Conservation (phyloP, 2,888 invertebrate species). For the Cephus nigrinus region DNA sequence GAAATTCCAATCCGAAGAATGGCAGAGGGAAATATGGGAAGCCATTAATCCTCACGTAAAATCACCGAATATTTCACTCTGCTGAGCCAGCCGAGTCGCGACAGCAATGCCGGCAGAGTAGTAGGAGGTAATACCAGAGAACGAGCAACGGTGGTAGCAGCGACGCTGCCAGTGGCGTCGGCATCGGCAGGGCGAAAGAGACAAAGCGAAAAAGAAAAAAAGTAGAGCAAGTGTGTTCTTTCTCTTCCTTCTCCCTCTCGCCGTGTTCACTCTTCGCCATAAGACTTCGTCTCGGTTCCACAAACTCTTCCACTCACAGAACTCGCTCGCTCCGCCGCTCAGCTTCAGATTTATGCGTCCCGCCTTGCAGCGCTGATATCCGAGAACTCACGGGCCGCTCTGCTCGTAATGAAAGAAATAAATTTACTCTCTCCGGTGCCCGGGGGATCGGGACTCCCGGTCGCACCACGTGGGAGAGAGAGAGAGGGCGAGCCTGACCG, state of each 20-base stretch:
- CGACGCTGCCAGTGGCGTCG: slow-evolving; percentile 20
- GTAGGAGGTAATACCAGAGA: neutral
- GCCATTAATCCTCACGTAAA: slow-evolving; percentile 59
- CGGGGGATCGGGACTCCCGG: slow-evolving; percentile 46
- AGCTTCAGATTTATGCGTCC: slow-evolving; percentile 64
- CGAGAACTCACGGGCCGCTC: slow-evolving; percentile 64
- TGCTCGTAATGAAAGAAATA: slow-evolving; percentile 66
- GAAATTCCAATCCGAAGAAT: slow-evolving; percentile 62
- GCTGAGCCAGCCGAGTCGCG: slow-evolving; percentile 49
- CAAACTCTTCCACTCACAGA: neutral
- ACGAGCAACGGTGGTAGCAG: slow-evolving; percentile 4
- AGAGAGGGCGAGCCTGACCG: neutral
- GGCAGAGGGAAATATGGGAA: slow-evolving; percentile 49
- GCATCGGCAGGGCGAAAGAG: slow-evolving; percentile 29
- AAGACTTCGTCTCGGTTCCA: neutral
- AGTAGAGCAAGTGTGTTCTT: slow-evolving; percentile 17
- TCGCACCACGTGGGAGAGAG: slow-evolving; percentile 23
- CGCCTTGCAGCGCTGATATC: slow-evolving; percentile 64
- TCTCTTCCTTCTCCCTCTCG: slow-evolving; percentile 15
- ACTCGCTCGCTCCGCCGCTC: slow-evolving; percentile 42
- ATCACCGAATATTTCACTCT: slow-evolving; percentile 62
- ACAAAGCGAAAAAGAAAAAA: slow-evolving; percentile 11
- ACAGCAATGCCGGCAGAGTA: neutral
- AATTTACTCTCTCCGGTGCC: slow-evolving; percentile 55
- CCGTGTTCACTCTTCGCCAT: slow-evolving; percentile 21